Evolutionary conservation across 2,888 invertebrate genomes (phyloP).

Genomic region (Colletes collaris): DNA sequence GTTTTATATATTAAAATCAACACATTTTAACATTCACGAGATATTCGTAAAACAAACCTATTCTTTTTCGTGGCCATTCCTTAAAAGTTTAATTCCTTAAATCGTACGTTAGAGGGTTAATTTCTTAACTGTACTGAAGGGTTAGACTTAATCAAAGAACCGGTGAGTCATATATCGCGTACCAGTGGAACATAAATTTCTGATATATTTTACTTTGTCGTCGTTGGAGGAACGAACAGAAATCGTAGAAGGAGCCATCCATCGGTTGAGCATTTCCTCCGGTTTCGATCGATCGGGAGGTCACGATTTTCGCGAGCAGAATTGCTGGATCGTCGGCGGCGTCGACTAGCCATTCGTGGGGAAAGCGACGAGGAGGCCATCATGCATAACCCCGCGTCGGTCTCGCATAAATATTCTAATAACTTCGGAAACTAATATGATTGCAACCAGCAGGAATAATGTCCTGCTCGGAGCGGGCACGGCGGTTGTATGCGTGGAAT

Average conservation of each 20-base stretch:
- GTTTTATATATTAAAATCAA: no score
- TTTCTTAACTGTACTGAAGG: no score
- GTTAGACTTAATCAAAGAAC: no score
- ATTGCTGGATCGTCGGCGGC: slow-evolving; percentile 27
- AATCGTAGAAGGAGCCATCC: background rate
- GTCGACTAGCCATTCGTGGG: slow-evolving; percentile 35
- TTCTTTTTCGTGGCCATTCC: no score
- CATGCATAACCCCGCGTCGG: slow-evolving; percentile 65
- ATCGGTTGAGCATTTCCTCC: background rate
- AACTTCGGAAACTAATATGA: slow-evolving; percentile 78
- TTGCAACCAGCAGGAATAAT: slow-evolving; percentile 73
- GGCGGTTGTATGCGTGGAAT: slow-evolving; percentile 58
- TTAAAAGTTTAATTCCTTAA: no score
- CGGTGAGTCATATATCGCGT: no score
- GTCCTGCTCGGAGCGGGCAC: slow-evolving; percentile 60
- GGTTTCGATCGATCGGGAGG: slow-evolving; percentile 17
- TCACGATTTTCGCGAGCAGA: slow-evolving; percentile 43
- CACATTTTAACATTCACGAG: no score
- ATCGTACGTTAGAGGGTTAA: no score
- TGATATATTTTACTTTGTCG: no score
- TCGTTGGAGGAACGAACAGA: background rate
- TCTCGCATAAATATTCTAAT: slow-evolving; percentile 77
- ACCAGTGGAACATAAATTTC: no score
- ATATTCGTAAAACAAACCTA: no score
- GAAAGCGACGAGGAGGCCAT: slow-evolving; percentile 44